Conservation (phyloP, 2,888 invertebrate species). For the Matsumyia berberina region DNA sequence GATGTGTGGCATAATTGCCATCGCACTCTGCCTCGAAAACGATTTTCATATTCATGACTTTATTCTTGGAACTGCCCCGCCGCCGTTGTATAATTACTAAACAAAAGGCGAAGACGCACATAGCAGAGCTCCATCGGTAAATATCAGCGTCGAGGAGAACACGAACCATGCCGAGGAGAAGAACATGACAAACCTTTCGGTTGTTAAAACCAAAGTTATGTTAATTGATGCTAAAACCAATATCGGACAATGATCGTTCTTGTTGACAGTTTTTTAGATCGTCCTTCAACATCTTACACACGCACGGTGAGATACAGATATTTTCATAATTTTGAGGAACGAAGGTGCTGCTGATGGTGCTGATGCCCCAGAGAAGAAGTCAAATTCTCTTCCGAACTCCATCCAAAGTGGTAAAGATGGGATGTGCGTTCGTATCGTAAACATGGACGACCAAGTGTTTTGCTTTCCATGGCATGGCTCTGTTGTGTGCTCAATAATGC, state of each 20-base stretch:
- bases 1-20: constrained; percentile 68
- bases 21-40: constrained; percentile 62
- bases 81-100: constrained; percentile 69
- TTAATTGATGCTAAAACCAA: constrained; percentile 74
- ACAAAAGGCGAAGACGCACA: constrained; percentile 62
- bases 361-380: constrained; percentile 24
- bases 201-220: constrained; percentile 75
- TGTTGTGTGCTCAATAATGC: constrained; percentile 69
- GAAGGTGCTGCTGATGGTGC: constrained; percentile 1
- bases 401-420: constrained; percentile 58
- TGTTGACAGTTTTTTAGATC: constrained; percentile 71
- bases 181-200: constrained; percentile 69
- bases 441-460: constrained; percentile 45
- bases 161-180: constrained; percentile 30
- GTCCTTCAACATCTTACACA: constrained; percentile 56
- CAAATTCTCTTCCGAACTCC: constrained; percentile 50
- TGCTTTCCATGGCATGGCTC: constrained; percentile 48
- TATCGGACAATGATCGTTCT: constrained; percentile 68
- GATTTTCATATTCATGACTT: constrained; percentile 73
- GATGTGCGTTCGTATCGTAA: constrained; percentile 33
- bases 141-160: constrained; percentile 38
- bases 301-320: constrained; percentile 22
- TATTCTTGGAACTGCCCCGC: constrained; percentile 66
- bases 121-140: constrained; percentile 61
- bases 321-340: constrained; percentile 40